These are phyloP conservation scores for Galemys pyrenaicus DNA, from an alignment of 2,113 vertebrate genomes.

Conservation along the genomic window DNA sequence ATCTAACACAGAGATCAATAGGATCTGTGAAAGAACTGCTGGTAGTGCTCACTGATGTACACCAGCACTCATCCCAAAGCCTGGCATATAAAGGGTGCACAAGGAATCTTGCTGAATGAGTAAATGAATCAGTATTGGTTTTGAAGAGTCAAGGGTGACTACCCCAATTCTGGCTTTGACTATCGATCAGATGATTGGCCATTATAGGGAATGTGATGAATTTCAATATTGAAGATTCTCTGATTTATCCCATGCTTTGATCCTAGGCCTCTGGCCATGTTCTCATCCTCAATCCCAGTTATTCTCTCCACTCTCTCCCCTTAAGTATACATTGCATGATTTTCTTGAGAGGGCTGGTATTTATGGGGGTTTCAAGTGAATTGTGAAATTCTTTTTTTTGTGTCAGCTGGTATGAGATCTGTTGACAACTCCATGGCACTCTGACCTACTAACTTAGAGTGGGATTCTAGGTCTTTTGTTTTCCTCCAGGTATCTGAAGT, in stretches of 20 bases:
- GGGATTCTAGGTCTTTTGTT: neutral
- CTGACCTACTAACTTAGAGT: neutral
- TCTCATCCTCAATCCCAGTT: neutral
- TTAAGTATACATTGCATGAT: neutral
- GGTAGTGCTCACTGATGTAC: neutral
- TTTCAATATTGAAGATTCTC: neutral
- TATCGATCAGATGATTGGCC: neutral
- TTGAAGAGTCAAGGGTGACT: neutral
- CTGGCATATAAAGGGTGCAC: neutral
- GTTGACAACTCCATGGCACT: neutral
- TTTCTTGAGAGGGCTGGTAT: neutral
- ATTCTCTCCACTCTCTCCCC: rapidly evolving
- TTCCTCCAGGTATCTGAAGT: neutral
- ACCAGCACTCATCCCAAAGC: neutral
- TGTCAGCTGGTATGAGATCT: neutral
- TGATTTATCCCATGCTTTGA: neutral
- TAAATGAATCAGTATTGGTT: neutral
- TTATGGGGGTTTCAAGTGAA: constrained; percentile 26
- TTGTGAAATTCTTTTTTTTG: neutral
- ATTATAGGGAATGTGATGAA: neutral
- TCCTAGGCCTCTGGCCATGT: neutral
- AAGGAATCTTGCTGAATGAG: neutral
- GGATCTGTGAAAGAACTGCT: neutral
- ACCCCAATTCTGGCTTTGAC: neutral
- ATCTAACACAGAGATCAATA: neutral